A percentile compares a stretch with the other conserved stretches of the same genome.
Conservation (phyloP, 2,888 invertebrate species). For the Tenodera sinensis region DNA sequence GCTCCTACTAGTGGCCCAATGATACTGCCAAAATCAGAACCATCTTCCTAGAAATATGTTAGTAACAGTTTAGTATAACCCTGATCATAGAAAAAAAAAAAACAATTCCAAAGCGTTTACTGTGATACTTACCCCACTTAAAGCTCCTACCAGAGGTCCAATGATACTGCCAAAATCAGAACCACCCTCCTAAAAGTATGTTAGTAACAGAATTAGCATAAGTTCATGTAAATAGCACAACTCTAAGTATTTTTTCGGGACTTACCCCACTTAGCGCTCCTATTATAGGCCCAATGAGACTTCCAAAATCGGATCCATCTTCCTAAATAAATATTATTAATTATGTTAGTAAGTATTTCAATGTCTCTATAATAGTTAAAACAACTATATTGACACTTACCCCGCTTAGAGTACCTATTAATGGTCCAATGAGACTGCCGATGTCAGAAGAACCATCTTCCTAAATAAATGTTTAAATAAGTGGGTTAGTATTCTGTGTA, state of each 20-base stretch:
- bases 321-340: neutral
- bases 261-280: conserved; percentile 26
- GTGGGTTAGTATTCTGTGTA: neutral
- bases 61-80: neutral
- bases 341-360: neutral
- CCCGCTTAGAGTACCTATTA: conserved; percentile 17
- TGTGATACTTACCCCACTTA: conserved; percentile 23
- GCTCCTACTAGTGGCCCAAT: conserved; percentile 9
- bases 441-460: conserved; percentile 23
- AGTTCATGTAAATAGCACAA: too few species aligned
- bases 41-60: neutral
- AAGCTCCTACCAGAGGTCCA: conserved; percentile 12
- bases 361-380: neutral
- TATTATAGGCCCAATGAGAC: conserved; percentile 10
- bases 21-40: conserved; percentile 6
- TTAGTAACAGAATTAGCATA: neutral
- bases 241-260: neutral
- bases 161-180: conserved; percentile 8
- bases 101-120: neutral
- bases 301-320: conserved; percentile 7
- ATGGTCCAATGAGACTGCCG: neutral
- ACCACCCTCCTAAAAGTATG: neutral
- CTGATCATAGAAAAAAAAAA: too few species aligned
- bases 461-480: neutral
- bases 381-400: conserved; percentile 7